Conservation (phyloP, 92 coral and sea anemone genomes). For the Phenganax stokvisi region DNA sequence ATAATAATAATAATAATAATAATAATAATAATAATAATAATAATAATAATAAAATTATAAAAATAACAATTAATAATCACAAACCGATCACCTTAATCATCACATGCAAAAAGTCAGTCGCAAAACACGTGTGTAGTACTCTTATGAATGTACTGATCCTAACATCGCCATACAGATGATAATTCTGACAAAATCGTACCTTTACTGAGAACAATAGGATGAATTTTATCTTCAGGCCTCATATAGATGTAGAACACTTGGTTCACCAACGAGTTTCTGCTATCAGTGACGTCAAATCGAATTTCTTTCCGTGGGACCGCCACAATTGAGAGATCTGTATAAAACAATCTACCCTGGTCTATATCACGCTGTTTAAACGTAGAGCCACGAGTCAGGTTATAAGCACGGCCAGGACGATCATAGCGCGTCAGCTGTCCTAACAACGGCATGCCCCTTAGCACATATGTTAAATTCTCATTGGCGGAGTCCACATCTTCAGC, state of each 20-base stretch:
- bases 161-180: background rate
- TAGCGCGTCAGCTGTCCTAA: slow-evolving; percentile 61
- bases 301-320: slow-evolving; percentile 58
- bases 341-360: slow-evolving; percentile 57
- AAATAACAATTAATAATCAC: no score
- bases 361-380: slow-evolving; percentile 64
- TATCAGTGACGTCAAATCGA: slow-evolving; percentile 83
- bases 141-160: background rate
- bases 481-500: slow-evolving; percentile 87
- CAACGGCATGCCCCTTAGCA: slow-evolving; percentile 61
- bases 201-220: slow-evolving; percentile 77
- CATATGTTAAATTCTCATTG: slow-evolving; percentile 64
- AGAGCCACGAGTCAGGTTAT: slow-evolving; percentile 52
- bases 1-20: no score
- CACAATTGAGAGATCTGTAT: slow-evolving; percentile 57
- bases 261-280: slow-evolving; percentile 62
- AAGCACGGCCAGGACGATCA: slow-evolving; percentile 49
- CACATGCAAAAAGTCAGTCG: no score
- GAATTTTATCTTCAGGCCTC: slow-evolving; percentile 56
- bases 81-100: no score
- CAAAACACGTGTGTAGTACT: background rate
- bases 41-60: no score
- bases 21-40: no score
- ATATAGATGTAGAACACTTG: slow-evolving; percentile 75
- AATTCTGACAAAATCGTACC: background rate